These are phyloP conservation scores for Synodontis membranacea DNA, from an alignment of 2,113 vertebrate genomes.

Conservation along the genomic window DNA sequence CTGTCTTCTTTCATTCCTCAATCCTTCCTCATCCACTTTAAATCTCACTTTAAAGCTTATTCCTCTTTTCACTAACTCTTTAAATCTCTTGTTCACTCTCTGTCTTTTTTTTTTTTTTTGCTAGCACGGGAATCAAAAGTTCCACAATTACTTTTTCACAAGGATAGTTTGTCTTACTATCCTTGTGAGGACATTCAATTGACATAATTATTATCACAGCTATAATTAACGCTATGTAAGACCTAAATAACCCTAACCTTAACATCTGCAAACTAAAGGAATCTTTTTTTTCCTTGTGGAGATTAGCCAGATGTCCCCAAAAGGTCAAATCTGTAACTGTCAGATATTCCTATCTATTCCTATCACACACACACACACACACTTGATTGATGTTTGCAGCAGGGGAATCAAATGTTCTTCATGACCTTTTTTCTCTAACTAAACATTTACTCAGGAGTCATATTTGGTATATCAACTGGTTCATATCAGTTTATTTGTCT, in stretches of 20 bases:
- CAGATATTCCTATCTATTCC: background rate
- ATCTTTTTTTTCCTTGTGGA: background rate
- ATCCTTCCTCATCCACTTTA: conserved; percentile 20
- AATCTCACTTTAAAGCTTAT: conserved; percentile 17
- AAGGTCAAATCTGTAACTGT: background rate
- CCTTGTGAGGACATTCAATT: background rate
- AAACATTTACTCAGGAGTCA: background rate
- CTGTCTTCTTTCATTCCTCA: conserved; percentile 6
- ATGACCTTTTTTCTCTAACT: background rate
- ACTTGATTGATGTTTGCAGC: conserved; percentile 1
- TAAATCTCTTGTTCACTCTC: conserved; percentile 6
- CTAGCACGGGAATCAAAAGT: conserved; percentile 1
- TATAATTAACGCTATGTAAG: background rate
- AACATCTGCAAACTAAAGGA: background rate
- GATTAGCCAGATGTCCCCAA: background rate
- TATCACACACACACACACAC: background rate
- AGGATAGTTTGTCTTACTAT: background rate
- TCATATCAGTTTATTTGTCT: background rate
- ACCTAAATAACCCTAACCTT: background rate
- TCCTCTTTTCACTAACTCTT: background rate
- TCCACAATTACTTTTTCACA: background rate
- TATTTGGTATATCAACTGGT: background rate
- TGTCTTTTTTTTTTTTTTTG: background rate
- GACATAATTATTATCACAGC: background rate
- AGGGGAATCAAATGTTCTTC: background rate